phyloP scores from a whole-genome alignment of 2,113 vertebrate genomes.

The Dipodomys merriami region DNA sequence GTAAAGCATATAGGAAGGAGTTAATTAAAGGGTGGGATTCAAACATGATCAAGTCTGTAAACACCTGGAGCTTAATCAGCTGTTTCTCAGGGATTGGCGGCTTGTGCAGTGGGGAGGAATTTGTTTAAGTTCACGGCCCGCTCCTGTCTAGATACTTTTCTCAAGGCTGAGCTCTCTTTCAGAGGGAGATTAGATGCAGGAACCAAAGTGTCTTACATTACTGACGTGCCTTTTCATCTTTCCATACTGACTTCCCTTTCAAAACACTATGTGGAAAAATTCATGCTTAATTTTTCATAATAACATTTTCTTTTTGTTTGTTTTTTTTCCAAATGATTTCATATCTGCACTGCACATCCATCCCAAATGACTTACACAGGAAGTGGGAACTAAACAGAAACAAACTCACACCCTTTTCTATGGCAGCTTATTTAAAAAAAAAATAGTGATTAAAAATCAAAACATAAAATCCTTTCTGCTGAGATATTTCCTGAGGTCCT shows the following conservation, averaged over 20 bases:
- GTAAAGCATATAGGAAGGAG: neutral
- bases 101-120: neutral
- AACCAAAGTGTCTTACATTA: neutral
- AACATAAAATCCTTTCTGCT: constrained; percentile 63
- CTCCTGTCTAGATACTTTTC: neutral
- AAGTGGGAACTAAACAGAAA: constrained; percentile 69
- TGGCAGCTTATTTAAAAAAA: constrained; percentile 51
- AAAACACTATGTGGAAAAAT: constrained; percentile 46
- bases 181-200: neutral
- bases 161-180: neutral
- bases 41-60: neutral
- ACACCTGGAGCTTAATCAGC: neutral
- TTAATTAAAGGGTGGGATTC: constrained; percentile 17
- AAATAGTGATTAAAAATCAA: constrained; percentile 58
- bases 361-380: constrained; percentile 78
- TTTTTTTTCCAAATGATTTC: constrained; percentile 39
- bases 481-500: neutral
- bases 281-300: constrained; percentile 65
- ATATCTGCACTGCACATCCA: constrained; percentile 75
- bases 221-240: neutral
- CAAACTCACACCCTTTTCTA: constrained; percentile 74
- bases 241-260: constrained; percentile 44
- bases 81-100: neutral
- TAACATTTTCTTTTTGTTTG: constrained; percentile 71
- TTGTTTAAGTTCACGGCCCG: neutral